Conservation (phyloP, 2,113 vertebrate species). For the Cyanoderma ruficeps region DNA sequence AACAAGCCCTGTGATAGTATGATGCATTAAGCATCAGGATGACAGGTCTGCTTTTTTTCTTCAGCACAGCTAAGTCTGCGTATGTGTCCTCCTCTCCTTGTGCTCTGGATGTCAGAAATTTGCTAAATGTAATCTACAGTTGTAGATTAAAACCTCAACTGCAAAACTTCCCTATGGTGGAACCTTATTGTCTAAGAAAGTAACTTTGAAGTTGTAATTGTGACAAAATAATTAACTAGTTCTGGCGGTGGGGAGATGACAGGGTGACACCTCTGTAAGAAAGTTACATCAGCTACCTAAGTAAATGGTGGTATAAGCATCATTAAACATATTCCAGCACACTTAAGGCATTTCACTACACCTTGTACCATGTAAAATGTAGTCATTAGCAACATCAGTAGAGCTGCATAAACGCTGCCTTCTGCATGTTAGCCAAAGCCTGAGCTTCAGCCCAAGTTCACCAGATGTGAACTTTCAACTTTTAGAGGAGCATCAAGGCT, state of each 20-base stretch:
- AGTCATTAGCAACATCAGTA: not conserved
- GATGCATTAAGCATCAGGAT: not conserved
- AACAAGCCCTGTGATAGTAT: not conserved
- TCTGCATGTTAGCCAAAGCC: not conserved
- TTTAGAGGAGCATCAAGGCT: not conserved
- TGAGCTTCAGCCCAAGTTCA: not conserved
- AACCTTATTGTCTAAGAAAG: not conserved
- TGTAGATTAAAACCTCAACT: not conserved
- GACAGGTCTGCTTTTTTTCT: not conserved
- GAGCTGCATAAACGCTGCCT: not conserved
- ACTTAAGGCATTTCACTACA: not conserved
- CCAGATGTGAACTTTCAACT: not conserved
- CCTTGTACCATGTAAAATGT: not conserved
- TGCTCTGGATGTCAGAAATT: not conserved
- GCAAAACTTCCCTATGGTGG: not conserved
- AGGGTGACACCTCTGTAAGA: fast-evolving
- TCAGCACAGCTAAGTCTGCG: not conserved
- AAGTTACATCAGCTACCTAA: not conserved
- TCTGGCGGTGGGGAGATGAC: not conserved
- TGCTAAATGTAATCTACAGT: not conserved
- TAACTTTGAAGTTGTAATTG: fast-evolving
- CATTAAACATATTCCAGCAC: not conserved
- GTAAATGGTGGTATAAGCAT: not conserved
- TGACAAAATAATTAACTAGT: not conserved
- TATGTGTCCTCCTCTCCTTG: not conserved